These are phyloP conservation scores for Gonioctena quinquepunctata DNA, from an alignment of 1,140 invertebrate genomes.

Conservation along the genomic window DNA sequence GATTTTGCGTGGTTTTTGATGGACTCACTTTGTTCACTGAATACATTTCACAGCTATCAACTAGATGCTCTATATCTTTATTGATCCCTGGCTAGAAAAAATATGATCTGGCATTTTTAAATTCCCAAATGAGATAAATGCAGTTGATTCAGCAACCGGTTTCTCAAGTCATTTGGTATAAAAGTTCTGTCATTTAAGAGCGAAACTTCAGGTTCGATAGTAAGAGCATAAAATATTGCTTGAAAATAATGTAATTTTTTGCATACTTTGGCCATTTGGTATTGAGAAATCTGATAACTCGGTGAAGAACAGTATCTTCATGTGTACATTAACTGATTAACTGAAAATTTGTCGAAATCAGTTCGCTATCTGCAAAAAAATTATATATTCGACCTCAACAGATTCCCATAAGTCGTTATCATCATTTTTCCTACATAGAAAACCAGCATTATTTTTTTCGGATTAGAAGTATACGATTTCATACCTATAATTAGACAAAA, in stretches of 20 bases:
- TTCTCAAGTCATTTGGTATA: neutral
- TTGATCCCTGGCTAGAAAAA: slow-evolving; percentile 9
- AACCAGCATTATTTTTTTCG: neutral
- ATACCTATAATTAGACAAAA: neutral
- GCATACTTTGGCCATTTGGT: neutral
- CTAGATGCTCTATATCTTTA: slow-evolving; percentile 11
- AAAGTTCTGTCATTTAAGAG: neutral
- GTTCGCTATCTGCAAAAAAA: neutral
- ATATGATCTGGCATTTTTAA: slow-evolving; percentile 7
- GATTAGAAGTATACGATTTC: neutral
- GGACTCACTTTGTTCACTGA: slow-evolving; percentile 1
- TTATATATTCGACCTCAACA: neutral
- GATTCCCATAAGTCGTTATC: neutral
- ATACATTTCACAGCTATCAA: slow-evolving; percentile 5
- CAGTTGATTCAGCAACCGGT: neutral
- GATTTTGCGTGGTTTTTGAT: neutral
- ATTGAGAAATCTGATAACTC: neutral
- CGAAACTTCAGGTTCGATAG: slow-evolving; percentile 1
- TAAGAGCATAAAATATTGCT: neutral
- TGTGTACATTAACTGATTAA: neutral
- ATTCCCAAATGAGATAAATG: slow-evolving; percentile 21
- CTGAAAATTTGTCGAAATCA: slow-evolving; percentile 5
- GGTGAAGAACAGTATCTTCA: neutral
- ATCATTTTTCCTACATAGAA: neutral
- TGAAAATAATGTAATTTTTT: neutral